phyloP scores from a whole-genome alignment of 2,797 vertebrate species.

The Miichthys miiuy region DNA sequence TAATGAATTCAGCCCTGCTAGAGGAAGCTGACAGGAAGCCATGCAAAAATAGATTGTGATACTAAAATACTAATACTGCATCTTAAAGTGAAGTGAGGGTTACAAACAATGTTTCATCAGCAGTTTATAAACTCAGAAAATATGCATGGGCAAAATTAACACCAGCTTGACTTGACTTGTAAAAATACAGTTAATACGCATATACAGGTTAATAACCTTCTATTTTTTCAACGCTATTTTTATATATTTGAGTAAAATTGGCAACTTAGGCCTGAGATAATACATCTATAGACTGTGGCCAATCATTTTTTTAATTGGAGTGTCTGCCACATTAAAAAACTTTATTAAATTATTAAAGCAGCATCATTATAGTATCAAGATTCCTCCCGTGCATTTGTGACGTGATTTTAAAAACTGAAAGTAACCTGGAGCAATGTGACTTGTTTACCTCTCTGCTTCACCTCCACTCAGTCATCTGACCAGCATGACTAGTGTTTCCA shows the following conservation, averaged over 20 bases:
- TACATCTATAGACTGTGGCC: background rate
- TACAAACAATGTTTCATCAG: background rate
- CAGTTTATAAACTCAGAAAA: background rate
- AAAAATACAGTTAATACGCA: too few relatives aligned
- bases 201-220: background rate
- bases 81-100: background rate
- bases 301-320: background rate
- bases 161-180: background rate
- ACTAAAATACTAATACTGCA: background rate
- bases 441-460: conserved; percentile 73
- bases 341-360: background rate
- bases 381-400: conserved; percentile 2
- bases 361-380: background rate
- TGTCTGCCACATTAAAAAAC: background rate
- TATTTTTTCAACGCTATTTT: background rate
- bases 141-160: background rate
- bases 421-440: conserved; percentile 38
- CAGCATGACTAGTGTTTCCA: conserved; percentile 71
- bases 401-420: conserved; percentile 19
- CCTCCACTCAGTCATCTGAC: conserved; percentile 69
- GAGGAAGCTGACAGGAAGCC: background rate
- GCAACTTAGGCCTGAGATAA: background rate
- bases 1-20: background rate
- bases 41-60: background rate
- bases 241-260: background rate